phyloP scores from a whole-genome alignment of 1,140 invertebrate species.

The Galleria mellonella region DNA sequence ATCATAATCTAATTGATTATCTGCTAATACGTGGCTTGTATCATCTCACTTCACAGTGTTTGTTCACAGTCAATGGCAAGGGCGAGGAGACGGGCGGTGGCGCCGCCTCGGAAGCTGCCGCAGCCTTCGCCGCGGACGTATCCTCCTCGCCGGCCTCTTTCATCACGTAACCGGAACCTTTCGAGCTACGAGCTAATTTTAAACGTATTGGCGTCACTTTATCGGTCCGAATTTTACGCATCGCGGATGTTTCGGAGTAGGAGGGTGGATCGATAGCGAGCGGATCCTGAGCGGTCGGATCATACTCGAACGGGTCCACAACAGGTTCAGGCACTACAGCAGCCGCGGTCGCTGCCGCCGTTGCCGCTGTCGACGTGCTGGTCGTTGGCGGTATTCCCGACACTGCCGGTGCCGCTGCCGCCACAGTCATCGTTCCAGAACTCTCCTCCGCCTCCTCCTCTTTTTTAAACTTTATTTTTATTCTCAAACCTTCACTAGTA shows the following conservation, averaged over 20 bases:
- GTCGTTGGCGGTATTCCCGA: no score
- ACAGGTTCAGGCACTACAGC: constrained; percentile 46
- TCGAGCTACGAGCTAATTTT: constrained; percentile 85
- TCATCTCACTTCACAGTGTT: constrained; percentile 92
- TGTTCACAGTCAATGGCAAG: constrained; percentile 78
- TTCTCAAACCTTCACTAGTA: constrained; percentile 77
- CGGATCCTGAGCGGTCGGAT: constrained; percentile 58
- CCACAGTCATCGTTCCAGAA: constrained; percentile 19
- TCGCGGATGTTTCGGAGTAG: constrained; percentile 48
- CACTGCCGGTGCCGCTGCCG: constrained; percentile 18
- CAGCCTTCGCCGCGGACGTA: constrained; percentile 9
- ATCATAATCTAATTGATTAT: constrained; percentile 11
- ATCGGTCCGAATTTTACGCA: constrained; percentile 77
- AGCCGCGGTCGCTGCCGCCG: constrained; percentile 31
- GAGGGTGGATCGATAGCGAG: constrained; percentile 65
- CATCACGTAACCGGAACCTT: constrained; percentile 81
- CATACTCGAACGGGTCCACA: constrained; percentile 69
- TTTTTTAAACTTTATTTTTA: constrained; percentile 61
- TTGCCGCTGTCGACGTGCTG: constrained; percentile 3
- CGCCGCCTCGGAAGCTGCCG: constrained; percentile 42
- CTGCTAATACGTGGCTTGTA: constrained; percentile 66
- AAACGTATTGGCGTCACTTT: constrained; percentile 86
- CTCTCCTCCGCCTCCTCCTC: constrained; percentile 30
- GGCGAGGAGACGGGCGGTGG: constrained; percentile 17
- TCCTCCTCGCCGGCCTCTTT: constrained; percentile 44